Evolutionary conservation across 2,797 vertebrate species (phyloP).

Genomic region (Pteropus rufus): DNA sequence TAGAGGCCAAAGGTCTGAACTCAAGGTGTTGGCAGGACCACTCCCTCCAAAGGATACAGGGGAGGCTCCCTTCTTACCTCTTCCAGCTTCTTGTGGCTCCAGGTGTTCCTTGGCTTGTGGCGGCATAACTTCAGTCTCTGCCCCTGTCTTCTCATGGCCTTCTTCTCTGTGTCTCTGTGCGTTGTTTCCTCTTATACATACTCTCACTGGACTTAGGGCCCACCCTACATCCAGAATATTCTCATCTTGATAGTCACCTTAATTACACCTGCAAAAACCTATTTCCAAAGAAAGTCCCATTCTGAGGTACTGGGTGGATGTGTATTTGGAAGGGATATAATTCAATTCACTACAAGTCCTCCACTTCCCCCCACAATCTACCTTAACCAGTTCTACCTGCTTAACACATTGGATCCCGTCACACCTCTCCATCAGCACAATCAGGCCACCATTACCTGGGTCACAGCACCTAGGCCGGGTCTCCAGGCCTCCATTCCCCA

Average conservation of each 20-base stretch:
- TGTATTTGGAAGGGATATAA: not conserved
- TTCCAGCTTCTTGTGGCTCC: not conserved
- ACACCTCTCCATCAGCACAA: not conserved
- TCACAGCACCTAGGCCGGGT: not conserved
- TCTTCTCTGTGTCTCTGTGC: not conserved
- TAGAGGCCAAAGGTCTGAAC: too few relatives aligned
- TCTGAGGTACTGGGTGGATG: not conserved
- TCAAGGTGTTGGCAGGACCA: not conserved
- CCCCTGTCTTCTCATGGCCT: not conserved
- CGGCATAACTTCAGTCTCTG: not conserved
- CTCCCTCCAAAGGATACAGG: not conserved
- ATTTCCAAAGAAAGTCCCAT: too few relatives aligned
- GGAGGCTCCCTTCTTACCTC: not conserved
- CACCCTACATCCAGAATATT: not conserved
- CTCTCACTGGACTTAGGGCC: not conserved
- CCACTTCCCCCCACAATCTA: not conserved
- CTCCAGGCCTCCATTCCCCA: not conserved
- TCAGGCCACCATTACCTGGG: not conserved
- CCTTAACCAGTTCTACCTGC: not conserved
- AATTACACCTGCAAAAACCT: too few relatives aligned
- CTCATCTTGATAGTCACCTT: not conserved
- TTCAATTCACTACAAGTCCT: not conserved
- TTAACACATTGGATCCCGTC: not conserved
- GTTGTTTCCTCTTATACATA: not conserved
- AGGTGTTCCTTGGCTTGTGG: not conserved